Evolutionary conservation across 53 echinoderm and acorn worm genomes (phyloP), one percentile per base, ranked within the genome.

Genomic region (Zoroaster sp.): DNA sequence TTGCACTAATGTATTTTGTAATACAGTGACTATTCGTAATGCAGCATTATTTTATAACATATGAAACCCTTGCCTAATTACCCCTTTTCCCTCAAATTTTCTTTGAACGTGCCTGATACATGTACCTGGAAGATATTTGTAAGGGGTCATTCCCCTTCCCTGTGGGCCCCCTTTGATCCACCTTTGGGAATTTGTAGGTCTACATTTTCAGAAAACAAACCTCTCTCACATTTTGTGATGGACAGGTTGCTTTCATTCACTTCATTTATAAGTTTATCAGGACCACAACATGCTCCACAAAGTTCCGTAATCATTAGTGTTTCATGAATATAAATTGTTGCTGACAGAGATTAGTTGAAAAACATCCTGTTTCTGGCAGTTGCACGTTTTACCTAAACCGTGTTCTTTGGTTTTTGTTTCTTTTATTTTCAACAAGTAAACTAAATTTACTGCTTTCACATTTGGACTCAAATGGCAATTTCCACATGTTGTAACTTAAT

Each of bases 281-380:
- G n/a, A 21, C 63, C 63, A 25, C 21, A 59, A 59, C 63, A 59
- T 25, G 63, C 28, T 59, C 63, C 63, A 25, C 63, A 25, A 78
- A 59, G 63, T 59, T 59, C 63, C 63, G 21, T 28, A 25, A 78
- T 78, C 78, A 53, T 76, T 46, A 52, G 7, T 10, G 35, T 78
- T 78, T 78, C 78, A 53, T 51, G 49, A 49, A 52, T 20, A 34
- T 5, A 78, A 78, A 78, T 78, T 78, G 78, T 53, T 78, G 49
- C 54, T 51, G 78, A 78, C 78, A 35, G 53, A 34, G n/a, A 44
- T 59, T 30, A 31, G 54, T 7, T 78, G 37, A 3, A 78, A 78
- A 78, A 78, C 78, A 78, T 78, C 78, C 78, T 78, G 78, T 6
- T 6, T n/a, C 12, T 40, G 23, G 41, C 38, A 41, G 63, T 59